A percentile compares a stretch with the other conserved stretches of the same genome.
Evolutionary conservation across 2,888 invertebrate species (phyloP).

Genomic region (Polymixis lichenea): DNA sequence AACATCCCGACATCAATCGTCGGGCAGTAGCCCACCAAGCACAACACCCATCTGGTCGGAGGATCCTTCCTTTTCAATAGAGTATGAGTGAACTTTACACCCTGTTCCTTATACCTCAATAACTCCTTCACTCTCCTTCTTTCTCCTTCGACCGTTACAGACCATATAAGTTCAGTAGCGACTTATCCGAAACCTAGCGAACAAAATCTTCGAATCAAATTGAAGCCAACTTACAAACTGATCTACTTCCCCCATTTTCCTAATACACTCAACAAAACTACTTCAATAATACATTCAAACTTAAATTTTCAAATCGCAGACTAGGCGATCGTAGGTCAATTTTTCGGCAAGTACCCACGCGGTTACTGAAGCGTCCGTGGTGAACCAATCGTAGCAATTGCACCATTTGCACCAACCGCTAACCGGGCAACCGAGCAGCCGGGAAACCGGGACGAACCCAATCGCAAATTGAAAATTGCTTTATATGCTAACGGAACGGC

Average conservation of each 20-base stretch:
- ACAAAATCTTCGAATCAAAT: not conserved
- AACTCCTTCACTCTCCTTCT: not conserved
- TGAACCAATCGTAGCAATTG: constrained; percentile 55
- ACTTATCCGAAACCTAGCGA: too few species aligned
- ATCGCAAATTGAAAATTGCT: constrained; percentile 71
- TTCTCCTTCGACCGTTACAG: too few species aligned
- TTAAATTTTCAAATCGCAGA: constrained; percentile 33
- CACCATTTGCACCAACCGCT: constrained; percentile 49
- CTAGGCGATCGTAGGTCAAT: constrained; percentile 47
- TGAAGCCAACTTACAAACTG: not conserved
- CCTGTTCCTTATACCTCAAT: too few species aligned
- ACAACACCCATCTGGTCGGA: too few species aligned
- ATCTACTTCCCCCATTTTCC: not conserved
- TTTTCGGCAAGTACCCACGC: constrained; percentile 58
- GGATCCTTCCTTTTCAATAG: too few species aligned
- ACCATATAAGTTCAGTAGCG: not conserved
- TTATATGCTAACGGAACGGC: constrained; percentile 68
- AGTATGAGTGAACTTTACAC: too few species aligned
- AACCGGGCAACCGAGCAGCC: constrained; percentile 1
- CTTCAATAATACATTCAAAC: constrained; percentile 16
- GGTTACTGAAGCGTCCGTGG: constrained; percentile 41
- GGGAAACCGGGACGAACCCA: constrained; percentile 47
- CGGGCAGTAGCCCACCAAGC: too few species aligned
- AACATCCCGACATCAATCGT: too few species aligned
- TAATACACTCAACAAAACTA: not conserved